Percentiles rank a stretch among this genome's conserved stretches.
Evolutionary conservation across 2,797 vertebrate species (phyloP).

Genomic region (Cryptoblepharus egeriae): DNA sequence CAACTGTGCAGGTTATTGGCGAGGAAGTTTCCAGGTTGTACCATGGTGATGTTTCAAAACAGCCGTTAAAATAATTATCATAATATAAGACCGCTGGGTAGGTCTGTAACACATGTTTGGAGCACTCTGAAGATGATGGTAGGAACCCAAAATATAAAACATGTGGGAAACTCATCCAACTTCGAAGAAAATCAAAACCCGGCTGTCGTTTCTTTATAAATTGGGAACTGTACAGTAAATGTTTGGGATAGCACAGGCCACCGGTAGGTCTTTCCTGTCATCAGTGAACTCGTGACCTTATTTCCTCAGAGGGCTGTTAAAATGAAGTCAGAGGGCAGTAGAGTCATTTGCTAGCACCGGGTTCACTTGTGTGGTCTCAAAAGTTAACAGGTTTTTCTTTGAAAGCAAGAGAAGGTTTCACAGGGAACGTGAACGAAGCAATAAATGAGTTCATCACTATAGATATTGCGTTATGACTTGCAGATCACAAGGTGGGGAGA

Average conservation of each 20-base stretch:
- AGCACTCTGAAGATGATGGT: constrained; percentile 62
- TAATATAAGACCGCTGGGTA: constrained; percentile 69
- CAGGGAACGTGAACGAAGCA: constrained; percentile 51
- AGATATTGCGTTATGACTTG: not conserved
- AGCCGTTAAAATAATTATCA: constrained; percentile 80
- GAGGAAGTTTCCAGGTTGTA: constrained; percentile 76
- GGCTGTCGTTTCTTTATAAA: constrained; percentile 75
- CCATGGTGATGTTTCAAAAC: constrained; percentile 69
- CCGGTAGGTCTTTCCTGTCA: constrained; percentile 86
- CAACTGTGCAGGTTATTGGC: constrained; percentile 66
- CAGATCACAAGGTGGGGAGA: constrained; percentile 1
- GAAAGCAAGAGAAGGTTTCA: constrained; percentile 42
- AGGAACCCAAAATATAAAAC: constrained; percentile 74
- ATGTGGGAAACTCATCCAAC: constrained; percentile 80
- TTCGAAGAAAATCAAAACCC: constrained; percentile 49
- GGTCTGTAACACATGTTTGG: constrained; percentile 77
- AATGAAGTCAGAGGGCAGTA: constrained; percentile 93
- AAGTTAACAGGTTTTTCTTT: constrained; percentile 77
- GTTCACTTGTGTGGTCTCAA: constrained; percentile 96
- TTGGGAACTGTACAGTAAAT: constrained; percentile 77
- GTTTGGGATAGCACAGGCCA: constrained; percentile 83
- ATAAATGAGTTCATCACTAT: constrained; percentile 44
- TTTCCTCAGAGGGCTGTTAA: constrained; percentile 89
- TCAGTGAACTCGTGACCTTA: constrained; percentile 93
- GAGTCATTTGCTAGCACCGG: constrained; percentile 90